phyloP scores from a whole-genome alignment of 2,888 invertebrate species.

The Pachliopta kotzebuea region DNA sequence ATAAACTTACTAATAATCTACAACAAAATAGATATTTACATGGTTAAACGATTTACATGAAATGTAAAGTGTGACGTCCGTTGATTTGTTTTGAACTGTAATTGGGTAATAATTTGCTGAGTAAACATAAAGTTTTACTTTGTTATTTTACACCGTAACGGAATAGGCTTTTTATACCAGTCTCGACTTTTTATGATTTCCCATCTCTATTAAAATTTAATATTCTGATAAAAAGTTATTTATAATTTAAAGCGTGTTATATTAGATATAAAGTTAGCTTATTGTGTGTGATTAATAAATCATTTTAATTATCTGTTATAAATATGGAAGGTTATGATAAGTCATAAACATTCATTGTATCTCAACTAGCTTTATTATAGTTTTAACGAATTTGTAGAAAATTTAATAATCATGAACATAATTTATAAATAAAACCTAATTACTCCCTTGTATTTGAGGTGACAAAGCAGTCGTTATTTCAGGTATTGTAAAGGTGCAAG shows the following conservation, averaged over 20 bases:
- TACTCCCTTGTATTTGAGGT: background rate
- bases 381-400: background rate
- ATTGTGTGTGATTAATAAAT: too few relatives aligned
- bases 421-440: background rate
- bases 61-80: background rate
- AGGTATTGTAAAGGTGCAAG: slow-evolving; percentile 23
- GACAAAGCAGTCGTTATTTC: slow-evolving; percentile 14
- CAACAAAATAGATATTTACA: too few relatives aligned
- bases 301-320: too few relatives aligned
- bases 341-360: background rate
- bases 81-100: background rate
- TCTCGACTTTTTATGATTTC: background rate
- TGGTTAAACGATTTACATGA: background rate
- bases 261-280: background rate
- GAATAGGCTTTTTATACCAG: background rate
- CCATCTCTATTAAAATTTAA: background rate
- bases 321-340: too few relatives aligned
- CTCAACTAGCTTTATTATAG: background rate
- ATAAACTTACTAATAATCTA: too few relatives aligned
- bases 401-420: background rate
- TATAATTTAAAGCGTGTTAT: background rate
- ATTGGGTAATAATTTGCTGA: slow-evolving; percentile 3
- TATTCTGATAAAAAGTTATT: background rate
- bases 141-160: background rate
- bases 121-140: slow-evolving; percentile 4